Evolutionary conservation across 2,888 invertebrate species (phyloP), one percentile per base, ranked within the genome.

Genomic region (Odontocolon sp.): DNA sequence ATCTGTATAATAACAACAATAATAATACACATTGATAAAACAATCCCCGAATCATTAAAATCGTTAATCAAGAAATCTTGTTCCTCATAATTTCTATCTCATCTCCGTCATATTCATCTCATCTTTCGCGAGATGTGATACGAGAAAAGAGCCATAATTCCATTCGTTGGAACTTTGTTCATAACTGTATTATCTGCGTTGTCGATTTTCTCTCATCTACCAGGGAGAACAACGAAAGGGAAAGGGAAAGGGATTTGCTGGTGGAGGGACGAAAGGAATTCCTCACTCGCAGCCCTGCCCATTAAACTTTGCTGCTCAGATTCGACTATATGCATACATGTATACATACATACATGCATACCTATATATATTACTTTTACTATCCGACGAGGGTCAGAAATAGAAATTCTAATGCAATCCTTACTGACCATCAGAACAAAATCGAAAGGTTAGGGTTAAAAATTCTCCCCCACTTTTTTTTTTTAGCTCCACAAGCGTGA

Each of bases 391-490:
- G n/a, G n/a, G n/a, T n/a, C n/a, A n/a, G n/a, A n/a, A n/a, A 47
- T 11, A 40, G 40, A 28, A 40, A 21, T 14, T 11, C 36, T 14
- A 16, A 45, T 23, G 14, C n/a, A 36, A 47, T 14, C 64, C 69
- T 61, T 59, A 70, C 68, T 71, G 75, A 47, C 80, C 76, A 70
- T 80, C 21, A 33, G 3, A 79, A 80, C 80, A 71, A 77, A 81
- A 84, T 82, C 82, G 81, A 77, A 80, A 82, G 83, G 81, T 80
- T 80, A 64, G 73, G 80, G 80, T 82, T 82, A 78, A 79, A 79
- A 73, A 80, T 78, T 59, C 9, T 33, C 16, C 45, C 70, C 74
- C 77, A 70, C 59, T n/a, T n/a, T n/a, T n/a, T n/a, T n/a, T n/a
- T n/a, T n/a, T n/a, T n/a, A n/a, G n/a, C n/a, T n/a, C 68, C 71